Evolutionary conservation across 1,140 invertebrate genomes (phyloP).

Genomic region (Holcopasites calliopsidis): DNA sequence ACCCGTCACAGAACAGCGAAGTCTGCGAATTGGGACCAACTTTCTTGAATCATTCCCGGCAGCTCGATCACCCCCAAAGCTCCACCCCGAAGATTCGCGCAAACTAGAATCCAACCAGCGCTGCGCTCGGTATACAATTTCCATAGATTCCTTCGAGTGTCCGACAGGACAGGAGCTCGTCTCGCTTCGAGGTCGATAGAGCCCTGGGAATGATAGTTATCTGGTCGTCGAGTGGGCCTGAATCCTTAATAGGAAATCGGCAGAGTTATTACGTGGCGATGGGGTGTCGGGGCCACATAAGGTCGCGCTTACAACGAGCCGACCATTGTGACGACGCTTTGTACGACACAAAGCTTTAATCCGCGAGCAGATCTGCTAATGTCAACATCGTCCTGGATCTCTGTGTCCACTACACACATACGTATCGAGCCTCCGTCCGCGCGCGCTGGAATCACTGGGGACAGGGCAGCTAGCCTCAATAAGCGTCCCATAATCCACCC

Average conservation of each 20-base stretch:
- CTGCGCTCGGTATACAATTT: not conserved
- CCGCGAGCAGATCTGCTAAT: slow-evolving; percentile 75
- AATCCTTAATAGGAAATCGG: slow-evolving; percentile 68
- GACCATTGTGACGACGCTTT: slow-evolving; percentile 71
- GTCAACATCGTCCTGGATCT: slow-evolving; percentile 73
- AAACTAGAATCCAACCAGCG: too few relatives aligned
- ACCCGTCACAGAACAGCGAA: too few relatives aligned
- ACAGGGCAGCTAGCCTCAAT: slow-evolving; percentile 59
- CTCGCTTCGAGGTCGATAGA: not conserved
- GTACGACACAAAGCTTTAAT: slow-evolving; percentile 75
- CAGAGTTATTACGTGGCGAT: slow-evolving; percentile 66
- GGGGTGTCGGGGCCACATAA: slow-evolving; percentile 64
- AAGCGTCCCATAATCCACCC: slow-evolving; percentile 72
- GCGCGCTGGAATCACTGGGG: slow-evolving; percentile 42
- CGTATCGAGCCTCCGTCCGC: slow-evolving; percentile 1
- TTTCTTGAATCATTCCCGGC: too few relatives aligned
- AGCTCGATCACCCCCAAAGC: too few relatives aligned
- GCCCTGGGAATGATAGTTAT: slow-evolving; percentile 32
- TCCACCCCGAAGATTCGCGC: too few relatives aligned
- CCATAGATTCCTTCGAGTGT: not conserved
- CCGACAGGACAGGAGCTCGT: not conserved
- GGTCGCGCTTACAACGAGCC: slow-evolving; percentile 64
- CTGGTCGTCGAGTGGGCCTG: slow-evolving; percentile 47
- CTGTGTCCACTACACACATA: slow-evolving; percentile 38
- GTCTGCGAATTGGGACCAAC: too few relatives aligned